A percentile compares a stretch with the other conserved stretches of the same genome.
These are phyloP conservation scores for Poicephalus meyeri DNA, from an alignment of 2,113 vertebrate genomes.

Conservation along the genomic window DNA sequence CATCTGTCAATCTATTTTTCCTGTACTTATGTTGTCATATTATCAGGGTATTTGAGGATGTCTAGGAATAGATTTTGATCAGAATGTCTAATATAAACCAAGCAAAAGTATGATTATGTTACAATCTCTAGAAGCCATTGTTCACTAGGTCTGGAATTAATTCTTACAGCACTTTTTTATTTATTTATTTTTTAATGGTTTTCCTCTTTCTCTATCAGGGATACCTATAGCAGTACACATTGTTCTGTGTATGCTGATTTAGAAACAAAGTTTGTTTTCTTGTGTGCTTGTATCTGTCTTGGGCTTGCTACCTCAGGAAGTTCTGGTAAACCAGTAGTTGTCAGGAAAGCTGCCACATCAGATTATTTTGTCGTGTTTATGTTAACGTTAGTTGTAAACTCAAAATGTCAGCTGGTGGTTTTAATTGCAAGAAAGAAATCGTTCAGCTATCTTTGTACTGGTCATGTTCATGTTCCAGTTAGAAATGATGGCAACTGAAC, in stretches of 20 bases:
- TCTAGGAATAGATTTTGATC: slow-evolving; percentile 6
- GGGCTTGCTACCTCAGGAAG: not conserved
- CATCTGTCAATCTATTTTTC: not conserved
- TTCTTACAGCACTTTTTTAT: not conserved
- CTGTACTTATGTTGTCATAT: not conserved
- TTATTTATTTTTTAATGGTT: not conserved
- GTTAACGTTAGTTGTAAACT: not conserved
- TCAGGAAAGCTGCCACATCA: not conserved
- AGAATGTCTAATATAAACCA: not conserved
- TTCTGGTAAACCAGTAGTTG: not conserved
- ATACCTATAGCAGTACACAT: not conserved
- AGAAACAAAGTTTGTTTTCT: not conserved
- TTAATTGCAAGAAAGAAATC: not conserved
- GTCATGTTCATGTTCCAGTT: not conserved
- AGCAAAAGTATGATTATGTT: not conserved
- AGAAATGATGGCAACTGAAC: not conserved
- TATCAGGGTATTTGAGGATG: not conserved
- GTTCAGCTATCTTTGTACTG: not conserved
- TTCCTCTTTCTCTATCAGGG: not conserved
- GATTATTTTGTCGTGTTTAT: not conserved
- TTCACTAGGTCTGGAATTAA: not conserved
- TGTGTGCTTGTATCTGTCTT: not conserved
- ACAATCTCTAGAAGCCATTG: not conserved
- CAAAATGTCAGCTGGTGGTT: not conserved
- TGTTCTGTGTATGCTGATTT: not conserved